phyloP scores from a whole-genome alignment of 2,797 vertebrate genomes.

The Hybognathus amarus region DNA sequence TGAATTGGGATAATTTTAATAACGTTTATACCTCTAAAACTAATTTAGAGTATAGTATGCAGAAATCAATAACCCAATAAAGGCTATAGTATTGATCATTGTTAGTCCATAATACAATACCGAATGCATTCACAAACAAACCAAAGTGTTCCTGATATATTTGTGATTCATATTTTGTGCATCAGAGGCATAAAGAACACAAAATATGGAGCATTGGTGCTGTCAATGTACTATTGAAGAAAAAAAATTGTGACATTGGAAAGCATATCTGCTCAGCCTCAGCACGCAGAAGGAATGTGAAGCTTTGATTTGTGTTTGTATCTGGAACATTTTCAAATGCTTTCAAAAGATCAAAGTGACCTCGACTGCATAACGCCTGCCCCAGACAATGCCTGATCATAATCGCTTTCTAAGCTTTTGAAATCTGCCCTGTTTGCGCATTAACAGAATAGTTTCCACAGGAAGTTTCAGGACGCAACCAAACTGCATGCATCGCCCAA shows the following conservation, averaged over 20 bases:
- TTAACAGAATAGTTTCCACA: conserved; percentile 49
- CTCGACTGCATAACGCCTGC: conserved; percentile 9
- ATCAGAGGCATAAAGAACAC: background rate
- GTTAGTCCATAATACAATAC: background rate
- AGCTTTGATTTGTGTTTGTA: conserved; percentile 54
- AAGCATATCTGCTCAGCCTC: conserved; percentile 27
- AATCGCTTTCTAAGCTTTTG: conserved; percentile 23
- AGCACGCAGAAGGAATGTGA: conserved; percentile 26
- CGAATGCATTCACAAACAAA: background rate
- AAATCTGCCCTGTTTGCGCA: conserved; percentile 17
- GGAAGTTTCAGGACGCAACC: conserved; percentile 1
- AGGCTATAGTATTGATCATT: background rate
- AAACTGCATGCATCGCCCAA: conserved; percentile 16
- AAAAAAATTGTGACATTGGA: conserved; percentile 1
- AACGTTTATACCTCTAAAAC: background rate
- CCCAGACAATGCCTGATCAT: conserved; percentile 12
- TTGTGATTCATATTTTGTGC: background rate
- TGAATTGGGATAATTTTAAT: background rate
- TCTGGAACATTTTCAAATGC: conserved; percentile 38
- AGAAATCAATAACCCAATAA: background rate
- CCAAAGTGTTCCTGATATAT: background rate
- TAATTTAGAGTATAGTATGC: background rate
- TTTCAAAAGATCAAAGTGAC: conserved; percentile 32
- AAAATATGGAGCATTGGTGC: background rate
- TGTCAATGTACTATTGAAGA: background rate